Evolutionary conservation across 2,888 invertebrate genomes (phyloP).

Genomic region (Rhyacophila evoluta): DNA sequence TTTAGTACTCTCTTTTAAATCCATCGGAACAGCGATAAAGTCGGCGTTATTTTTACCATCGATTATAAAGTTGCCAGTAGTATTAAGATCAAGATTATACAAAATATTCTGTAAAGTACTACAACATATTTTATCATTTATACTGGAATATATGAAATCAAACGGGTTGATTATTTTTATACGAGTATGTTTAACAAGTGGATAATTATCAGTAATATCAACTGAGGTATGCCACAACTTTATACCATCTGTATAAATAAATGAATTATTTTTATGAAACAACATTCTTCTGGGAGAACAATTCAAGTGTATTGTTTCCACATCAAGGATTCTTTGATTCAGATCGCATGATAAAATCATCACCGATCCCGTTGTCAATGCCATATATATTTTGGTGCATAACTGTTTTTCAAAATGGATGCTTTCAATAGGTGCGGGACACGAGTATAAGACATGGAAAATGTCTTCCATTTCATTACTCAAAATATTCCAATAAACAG

Average conservation of each 20-base stretch:
- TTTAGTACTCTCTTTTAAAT: conserved; percentile 19
- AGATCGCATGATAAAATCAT: conserved; percentile 37
- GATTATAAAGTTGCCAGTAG: not conserved
- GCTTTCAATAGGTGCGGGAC: conserved; percentile 32
- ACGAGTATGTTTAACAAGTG: conserved; percentile 16
- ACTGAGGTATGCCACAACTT: conserved; percentile 29
- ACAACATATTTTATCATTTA: not conserved
- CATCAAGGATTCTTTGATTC: conserved; percentile 23
- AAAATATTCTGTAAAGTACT: conserved; percentile 35
- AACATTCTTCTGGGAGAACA: conserved; percentile 30
- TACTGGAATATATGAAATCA: conserved; percentile 32
- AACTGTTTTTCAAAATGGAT: conserved; percentile 28
- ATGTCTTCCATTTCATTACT: not conserved
- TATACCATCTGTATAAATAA: conserved; percentile 40
- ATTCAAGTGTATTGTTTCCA: conserved; percentile 41
- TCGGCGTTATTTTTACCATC: not conserved
- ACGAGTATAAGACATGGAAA: conserved; percentile 26
- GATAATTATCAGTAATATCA: conserved; percentile 26
- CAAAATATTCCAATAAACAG: conserved; percentile 38
- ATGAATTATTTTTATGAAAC: not conserved
- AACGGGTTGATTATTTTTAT: conserved; percentile 28
- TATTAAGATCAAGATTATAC: conserved; percentile 26
- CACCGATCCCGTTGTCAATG: conserved; percentile 39
- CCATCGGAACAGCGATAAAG: conserved; percentile 28
- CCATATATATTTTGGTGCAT: conserved; percentile 35